Evolutionary conservation across 2,888 invertebrate species (phyloP).

Genomic region (Drosophila monieri): DNA sequence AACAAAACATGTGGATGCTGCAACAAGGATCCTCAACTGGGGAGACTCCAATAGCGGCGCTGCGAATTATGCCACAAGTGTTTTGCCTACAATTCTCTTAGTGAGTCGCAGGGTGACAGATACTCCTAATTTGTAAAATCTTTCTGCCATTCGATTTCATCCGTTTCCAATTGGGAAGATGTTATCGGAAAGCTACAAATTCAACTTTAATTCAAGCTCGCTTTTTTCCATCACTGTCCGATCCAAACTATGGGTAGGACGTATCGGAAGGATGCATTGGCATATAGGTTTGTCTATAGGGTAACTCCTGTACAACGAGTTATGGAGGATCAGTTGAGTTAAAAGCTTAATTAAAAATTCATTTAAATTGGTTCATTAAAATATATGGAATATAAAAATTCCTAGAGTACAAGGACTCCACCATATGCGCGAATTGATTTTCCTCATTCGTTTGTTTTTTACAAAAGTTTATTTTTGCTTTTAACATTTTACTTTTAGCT

Average conservation of each 20-base stretch:
- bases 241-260: not conserved
- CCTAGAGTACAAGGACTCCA: not conserved
- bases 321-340: too few species aligned
- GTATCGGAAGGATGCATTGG: too few species aligned
- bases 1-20: too few species aligned
- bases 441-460: not conserved
- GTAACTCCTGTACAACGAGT: not conserved
- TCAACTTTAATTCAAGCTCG: too few species aligned
- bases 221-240: too few species aligned
- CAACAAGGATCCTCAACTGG: too few species aligned
- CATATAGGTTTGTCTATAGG: not conserved
- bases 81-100: not conserved
- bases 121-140: too few species aligned
- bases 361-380: not conserved
- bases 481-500: conserved; percentile 6
- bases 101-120: too few species aligned
- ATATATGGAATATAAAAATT: not conserved
- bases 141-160: too few species aligned
- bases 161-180: not conserved
- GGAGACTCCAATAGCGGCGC: not conserved
- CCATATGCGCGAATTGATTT: not conserved
- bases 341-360: too few species aligned
- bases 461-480: conserved; percentile 1
- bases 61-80: not conserved
- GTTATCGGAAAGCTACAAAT: too few species aligned